A percentile compares a stretch with the other conserved stretches of the same genome.
These are phyloP conservation scores for Drosophila lowei DNA, from an alignment of 1,140 invertebrate genomes.

Conservation along the genomic window DNA sequence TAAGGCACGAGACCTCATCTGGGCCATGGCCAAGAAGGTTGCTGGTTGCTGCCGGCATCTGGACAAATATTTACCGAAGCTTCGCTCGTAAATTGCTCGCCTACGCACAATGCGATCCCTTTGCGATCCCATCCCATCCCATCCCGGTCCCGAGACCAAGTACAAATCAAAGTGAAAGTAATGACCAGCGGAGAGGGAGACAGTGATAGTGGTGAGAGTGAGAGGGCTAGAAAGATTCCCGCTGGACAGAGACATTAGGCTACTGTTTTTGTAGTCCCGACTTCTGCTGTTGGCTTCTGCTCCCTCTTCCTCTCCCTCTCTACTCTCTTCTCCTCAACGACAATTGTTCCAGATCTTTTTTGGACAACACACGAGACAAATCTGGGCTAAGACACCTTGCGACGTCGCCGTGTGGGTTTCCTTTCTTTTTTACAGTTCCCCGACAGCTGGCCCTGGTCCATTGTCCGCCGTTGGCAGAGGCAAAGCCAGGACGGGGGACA, in stretches of 20 bases:
- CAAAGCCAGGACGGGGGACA: constrained; percentile 20
- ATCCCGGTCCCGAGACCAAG: constrained; percentile 8
- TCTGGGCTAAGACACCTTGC: constrained; percentile 79
- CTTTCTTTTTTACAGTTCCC: constrained; percentile 41
- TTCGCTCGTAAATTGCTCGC: constrained; percentile 66
- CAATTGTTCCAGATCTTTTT: constrained; percentile 40
- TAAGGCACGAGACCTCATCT: constrained; percentile 60
- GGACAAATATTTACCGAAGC: constrained; percentile 78
- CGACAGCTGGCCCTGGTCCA: constrained; percentile 47
- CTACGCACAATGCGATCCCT: constrained; percentile 53
- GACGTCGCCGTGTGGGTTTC: constrained; percentile 64
- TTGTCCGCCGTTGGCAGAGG: constrained; percentile 44
- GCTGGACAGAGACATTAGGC: constrained; percentile 72
- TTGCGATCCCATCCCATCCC: too few species aligned
- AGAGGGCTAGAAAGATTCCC: background rate
- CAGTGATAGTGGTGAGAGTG: constrained; percentile 6
- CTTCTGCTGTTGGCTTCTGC: constrained; percentile 6
- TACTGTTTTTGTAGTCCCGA: constrained; percentile 55
- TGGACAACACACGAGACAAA: constrained; percentile 76
- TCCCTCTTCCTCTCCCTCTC: constrained; percentile 6
- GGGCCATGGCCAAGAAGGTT: background rate
- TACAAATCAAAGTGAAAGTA: constrained; percentile 78
- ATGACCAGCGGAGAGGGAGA: constrained; percentile 49
- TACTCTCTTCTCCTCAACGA: too few species aligned
- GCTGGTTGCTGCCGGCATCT: constrained; percentile 44